Evolutionary conservation across 2,888 invertebrate genomes (phyloP).

Genomic region (Papilio gigon): DNA sequence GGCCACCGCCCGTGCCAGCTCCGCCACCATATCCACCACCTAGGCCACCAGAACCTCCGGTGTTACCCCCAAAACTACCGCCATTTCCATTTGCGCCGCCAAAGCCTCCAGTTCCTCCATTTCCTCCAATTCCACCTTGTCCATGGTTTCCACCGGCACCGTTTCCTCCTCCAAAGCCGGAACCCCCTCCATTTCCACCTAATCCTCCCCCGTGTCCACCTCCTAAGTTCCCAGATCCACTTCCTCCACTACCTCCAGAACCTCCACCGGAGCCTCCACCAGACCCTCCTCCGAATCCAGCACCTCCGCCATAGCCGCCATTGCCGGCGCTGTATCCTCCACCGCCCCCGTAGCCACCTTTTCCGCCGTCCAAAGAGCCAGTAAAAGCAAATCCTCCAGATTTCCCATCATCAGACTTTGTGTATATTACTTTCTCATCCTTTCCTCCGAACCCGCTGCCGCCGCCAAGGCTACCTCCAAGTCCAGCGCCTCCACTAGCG

Average conservation of each 20-base stretch:
- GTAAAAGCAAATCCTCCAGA: constrained; percentile 72
- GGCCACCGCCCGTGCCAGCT: constrained; percentile 41
- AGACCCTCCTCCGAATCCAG: constrained; percentile 53
- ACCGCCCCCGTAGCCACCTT: constrained; percentile 70
- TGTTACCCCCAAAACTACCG: constrained; percentile 45
- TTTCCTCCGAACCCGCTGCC: constrained; percentile 50
- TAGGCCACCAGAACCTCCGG: constrained; percentile 29
- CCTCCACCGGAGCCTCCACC: constrained; percentile 50
- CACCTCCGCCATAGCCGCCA: constrained; percentile 53
- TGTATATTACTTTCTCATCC: constrained; percentile 61
- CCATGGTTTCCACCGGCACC: constrained; percentile 45
- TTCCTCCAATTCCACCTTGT: constrained; percentile 41
- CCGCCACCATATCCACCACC: constrained; percentile 46
- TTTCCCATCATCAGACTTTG: constrained; percentile 67
- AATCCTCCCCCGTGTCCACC: constrained; percentile 42
- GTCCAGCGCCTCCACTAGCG: constrained; percentile 42
- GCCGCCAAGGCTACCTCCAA: constrained; percentile 45
- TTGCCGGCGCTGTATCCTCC: constrained; percentile 63
- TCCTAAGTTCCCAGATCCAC: constrained; percentile 42
- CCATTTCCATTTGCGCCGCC: constrained; percentile 63
- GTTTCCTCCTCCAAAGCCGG: constrained; percentile 30
- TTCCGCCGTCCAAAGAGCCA: constrained; percentile 60
- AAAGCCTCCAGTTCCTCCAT: constrained; percentile 65
- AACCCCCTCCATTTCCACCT: constrained; percentile 39
- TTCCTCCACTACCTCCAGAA: constrained; percentile 43